Evolutionary conservation across 2,888 invertebrate species (phyloP).

Genomic region (Thymelicus lineola): DNA sequence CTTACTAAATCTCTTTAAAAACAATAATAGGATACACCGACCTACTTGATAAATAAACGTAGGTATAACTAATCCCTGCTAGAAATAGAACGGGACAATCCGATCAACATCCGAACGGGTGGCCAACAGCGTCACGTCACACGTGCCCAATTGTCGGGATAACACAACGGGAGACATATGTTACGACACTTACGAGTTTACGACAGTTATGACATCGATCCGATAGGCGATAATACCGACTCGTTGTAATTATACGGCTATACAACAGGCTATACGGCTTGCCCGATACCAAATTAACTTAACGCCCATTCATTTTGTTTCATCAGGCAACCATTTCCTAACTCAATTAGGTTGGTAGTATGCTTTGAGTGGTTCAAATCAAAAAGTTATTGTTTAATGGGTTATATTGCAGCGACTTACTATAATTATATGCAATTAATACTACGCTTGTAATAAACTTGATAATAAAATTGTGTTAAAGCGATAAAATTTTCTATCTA

Average conservation of each 20-base stretch:
- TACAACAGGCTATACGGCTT: not conserved
- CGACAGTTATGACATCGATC: constrained; percentile 10
- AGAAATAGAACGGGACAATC: constrained; percentile 1
- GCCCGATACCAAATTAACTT: constrained; percentile 22
- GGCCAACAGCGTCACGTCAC: constrained; percentile 7
- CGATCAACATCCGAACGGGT: not conserved
- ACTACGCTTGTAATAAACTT: too few relatives aligned
- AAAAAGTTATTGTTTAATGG: too few relatives aligned
- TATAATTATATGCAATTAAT: too few relatives aligned
- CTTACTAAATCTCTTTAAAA: too few relatives aligned
- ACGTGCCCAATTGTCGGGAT: constrained; percentile 24
- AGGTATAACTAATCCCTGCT: not conserved
- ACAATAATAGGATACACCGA: not conserved
- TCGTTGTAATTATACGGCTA: constrained; percentile 2
- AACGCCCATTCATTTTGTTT: constrained; percentile 15
- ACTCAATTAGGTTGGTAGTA: not conserved
- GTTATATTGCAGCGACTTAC: too few relatives aligned
- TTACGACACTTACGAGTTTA: constrained; percentile 2
- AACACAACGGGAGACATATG: constrained; percentile 5
- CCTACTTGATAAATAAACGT: not conserved
- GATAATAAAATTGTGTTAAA: too few relatives aligned
- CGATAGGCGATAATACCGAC: constrained; percentile 24
- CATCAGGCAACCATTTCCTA: not conserved
- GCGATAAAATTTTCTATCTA: too few relatives aligned
- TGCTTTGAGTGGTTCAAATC: too few relatives aligned